Base-by-base conservation (phyloP, 2,888 invertebrate species). In the Melieria crassipennis region DNA sequence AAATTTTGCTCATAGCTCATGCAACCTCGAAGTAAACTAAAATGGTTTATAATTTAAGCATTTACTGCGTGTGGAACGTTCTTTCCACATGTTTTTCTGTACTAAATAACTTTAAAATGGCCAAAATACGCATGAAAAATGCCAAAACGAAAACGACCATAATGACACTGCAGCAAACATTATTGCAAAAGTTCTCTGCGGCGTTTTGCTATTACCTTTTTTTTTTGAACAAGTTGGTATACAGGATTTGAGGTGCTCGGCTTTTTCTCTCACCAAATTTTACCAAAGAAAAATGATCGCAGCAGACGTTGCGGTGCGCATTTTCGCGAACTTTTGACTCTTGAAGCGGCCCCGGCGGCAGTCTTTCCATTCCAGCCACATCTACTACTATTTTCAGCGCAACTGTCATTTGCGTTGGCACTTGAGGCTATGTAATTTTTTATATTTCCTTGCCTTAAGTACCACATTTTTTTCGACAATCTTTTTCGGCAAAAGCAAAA, bases 151-250 rank as follows among this genome's bases (percentile, higher is more conserved):
- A 56, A 69, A 69, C n/a, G 55, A 62, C 69, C 56, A 69, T 69
- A 69, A 69, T 69, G 63, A 63, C 69, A 63, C 69, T 69, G n/a
- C 55, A 62, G 47, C 55, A 62, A 69, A 63, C 62, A 69, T 63
- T 69, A 69, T 69, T 69, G 48, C 63, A 69, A 69, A 69, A 69
- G 69, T 69, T 69, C 42, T 52, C 11, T 13, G 7, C 52, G 4
- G n/a, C 13, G 42, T 67, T 67, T 48, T 30, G 9, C 13, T 3
- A 47, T 43, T 42, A 13, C 10, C 47, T 56, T 45, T 47, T 46
- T 48, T 58, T 42, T 42, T 7, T 11, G 48, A 10, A 63, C 6
- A 58, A 13, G 47, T n/a, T 1, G 56, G 11, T 30, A 30, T 30
- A 3, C 30, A 30, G 7, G 46, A 16, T 0, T 5, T 13, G 11